Evolutionary conservation across 2,888 invertebrate species (phyloP).

Genomic region (Emesis russula): DNA sequence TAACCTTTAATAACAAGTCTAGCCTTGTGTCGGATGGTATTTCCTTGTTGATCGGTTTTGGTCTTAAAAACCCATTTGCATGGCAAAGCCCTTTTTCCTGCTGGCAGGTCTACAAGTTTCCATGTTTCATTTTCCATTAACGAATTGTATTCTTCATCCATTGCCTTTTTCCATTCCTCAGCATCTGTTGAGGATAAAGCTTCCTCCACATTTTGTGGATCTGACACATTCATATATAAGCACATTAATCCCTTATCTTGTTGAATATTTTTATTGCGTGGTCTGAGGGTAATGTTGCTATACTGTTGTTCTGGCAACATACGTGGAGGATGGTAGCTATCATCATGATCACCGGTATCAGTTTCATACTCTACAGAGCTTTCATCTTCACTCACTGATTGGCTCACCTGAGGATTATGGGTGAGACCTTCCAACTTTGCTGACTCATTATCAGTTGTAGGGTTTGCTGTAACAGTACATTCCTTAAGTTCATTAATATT

Average conservation of each 20-base stretch:
- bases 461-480: neutral
- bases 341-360: slow-evolving; percentile 5
- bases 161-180: slow-evolving; percentile 23
- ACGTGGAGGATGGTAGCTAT: neutral
- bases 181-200: slow-evolving; percentile 19
- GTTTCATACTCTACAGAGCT: slow-evolving; percentile 24
- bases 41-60: slow-evolving; percentile 63
- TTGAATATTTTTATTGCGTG: slow-evolving; percentile 8
- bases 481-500: neutral
- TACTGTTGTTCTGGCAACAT: neutral
- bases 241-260: neutral
- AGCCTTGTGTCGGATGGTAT: slow-evolving; percentile 51
- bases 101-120: neutral
- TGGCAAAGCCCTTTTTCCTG: slow-evolving; percentile 46
- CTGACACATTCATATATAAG: slow-evolving; percentile 8
- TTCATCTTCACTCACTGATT: neutral
- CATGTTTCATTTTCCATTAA: slow-evolving; percentile 27
- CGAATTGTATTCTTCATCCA: slow-evolving; percentile 13
- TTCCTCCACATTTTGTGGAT: slow-evolving; percentile 29
- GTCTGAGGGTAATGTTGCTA: slow-evolving; percentile 9
- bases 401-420: neutral
- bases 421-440: neutral
- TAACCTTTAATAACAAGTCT: slow-evolving; percentile 58
- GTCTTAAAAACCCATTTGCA: slow-evolving; percentile 69
- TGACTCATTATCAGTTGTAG: slow-evolving; percentile 19